A percentile compares a stretch with the other conserved stretches of the same genome.
These are phyloP conservation scores for Mactra quadrangularis DNA, from an alignment of 1,140 invertebrate species.

Conservation along the genomic window DNA sequence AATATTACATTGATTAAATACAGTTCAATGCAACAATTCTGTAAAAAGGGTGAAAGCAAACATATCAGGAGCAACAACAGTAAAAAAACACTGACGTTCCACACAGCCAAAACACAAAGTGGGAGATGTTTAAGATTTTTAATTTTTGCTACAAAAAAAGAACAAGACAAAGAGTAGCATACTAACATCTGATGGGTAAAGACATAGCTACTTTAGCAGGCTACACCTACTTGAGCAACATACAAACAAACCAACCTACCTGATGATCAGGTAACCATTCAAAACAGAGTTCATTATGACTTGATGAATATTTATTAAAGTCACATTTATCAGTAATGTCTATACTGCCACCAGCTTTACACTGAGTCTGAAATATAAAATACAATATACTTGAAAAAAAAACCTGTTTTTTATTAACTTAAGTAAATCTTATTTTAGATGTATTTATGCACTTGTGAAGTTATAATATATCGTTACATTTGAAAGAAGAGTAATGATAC, in stretches of 20 bases:
- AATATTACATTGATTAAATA: too few species aligned
- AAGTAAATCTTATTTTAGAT: not conserved
- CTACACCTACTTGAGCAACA: too few species aligned
- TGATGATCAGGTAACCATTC: constrained; percentile 1
- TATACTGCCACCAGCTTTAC: not conserved
- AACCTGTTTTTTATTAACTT: not conserved
- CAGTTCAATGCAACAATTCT: too few species aligned
- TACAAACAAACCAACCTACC: not conserved
- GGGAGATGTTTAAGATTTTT: too few species aligned
- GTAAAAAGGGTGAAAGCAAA: too few species aligned
- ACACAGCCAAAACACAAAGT: too few species aligned
- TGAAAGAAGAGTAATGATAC: not conserved
- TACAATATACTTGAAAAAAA: not conserved
- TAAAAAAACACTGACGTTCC: too few species aligned
- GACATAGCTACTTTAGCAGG: too few species aligned
- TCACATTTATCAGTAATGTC: not conserved
- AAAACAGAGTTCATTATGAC: not conserved
- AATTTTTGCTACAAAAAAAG: too few species aligned
- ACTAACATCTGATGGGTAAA: too few species aligned
- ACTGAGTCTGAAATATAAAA: not conserved
- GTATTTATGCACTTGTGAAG: not conserved
- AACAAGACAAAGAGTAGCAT: too few species aligned
- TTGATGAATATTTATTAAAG: not conserved
- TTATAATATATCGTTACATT: not conserved
- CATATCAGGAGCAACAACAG: too few species aligned